phyloP scores from a whole-genome alignment of 2,888 invertebrate species.

The Pachydiplax longipennis region DNA sequence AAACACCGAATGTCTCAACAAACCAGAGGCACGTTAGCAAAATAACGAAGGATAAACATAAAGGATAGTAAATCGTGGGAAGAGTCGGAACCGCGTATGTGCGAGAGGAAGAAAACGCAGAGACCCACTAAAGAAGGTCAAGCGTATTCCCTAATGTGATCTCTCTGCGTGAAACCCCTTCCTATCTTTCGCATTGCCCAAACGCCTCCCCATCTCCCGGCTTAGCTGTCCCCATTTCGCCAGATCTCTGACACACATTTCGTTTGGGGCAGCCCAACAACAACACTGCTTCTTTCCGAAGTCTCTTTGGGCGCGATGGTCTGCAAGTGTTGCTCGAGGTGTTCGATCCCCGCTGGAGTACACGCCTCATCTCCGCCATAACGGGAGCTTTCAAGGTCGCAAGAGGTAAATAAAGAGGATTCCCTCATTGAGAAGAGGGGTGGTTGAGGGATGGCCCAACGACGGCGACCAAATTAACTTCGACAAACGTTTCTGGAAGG shows the following conservation, averaged over 20 bases:
- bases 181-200: background rate
- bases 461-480: background rate
- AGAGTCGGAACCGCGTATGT: background rate
- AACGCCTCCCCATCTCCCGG: background rate
- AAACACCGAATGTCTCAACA: too few relatives aligned
- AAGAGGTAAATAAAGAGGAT: background rate
- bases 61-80: background rate
- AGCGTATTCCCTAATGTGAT: background rate
- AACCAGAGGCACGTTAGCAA: too few relatives aligned
- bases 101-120: background rate
- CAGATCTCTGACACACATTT: conserved; percentile 37
- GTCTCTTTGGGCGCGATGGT: background rate
- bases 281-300: background rate
- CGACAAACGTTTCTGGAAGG: background rate
- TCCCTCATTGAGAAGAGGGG: background rate
- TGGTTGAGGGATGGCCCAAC: background rate
- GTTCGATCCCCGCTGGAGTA: background rate
- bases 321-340: too few relatives aligned
- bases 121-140: background rate
- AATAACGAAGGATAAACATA: background rate
- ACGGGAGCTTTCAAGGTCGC: background rate
- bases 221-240: conserved; percentile 14
- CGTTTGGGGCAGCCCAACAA: background rate
- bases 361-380: background rate
- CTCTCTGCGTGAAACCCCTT: background rate